phyloP scores from a whole-genome alignment of 1,140 invertebrate species.

The Drosophila ogumai region DNA sequence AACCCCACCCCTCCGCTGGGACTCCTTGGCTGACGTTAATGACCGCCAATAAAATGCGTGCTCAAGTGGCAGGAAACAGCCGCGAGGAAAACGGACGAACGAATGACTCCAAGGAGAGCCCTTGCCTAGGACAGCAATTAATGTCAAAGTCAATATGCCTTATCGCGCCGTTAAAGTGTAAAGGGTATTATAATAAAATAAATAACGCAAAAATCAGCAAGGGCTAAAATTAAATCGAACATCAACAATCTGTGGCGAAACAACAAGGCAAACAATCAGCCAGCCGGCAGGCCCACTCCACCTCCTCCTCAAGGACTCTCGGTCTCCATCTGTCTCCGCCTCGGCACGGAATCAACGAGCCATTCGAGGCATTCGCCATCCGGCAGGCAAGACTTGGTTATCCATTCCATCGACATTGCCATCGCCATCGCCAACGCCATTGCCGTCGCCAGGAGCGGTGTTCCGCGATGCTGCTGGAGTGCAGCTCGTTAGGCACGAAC shows the following conservation, averaged over 20 bases:
- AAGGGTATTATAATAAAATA: conserved; percentile 83
- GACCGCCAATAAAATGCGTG: conserved; percentile 81
- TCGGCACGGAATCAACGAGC: conserved; percentile 69
- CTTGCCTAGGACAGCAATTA: conserved; percentile 59
- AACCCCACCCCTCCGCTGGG: conserved; percentile 9
- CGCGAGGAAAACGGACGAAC: conserved; percentile 16
- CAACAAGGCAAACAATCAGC: conserved; percentile 46
- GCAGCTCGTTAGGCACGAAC: conserved; percentile 82
- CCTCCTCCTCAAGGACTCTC: conserved; percentile 3
- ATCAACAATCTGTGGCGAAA: conserved; percentile 76
- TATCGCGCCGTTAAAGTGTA: conserved; percentile 79
- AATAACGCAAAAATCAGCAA: conserved; percentile 81
- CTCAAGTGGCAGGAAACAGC: conserved; percentile 71
- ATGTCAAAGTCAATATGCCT: conserved; percentile 83
- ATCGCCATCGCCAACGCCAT: conserved; percentile 17
- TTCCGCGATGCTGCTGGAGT: conserved; percentile 50
- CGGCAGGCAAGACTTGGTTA: conserved; percentile 61
- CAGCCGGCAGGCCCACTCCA: background rate
- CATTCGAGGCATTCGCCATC: conserved; percentile 52
- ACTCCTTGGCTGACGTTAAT: conserved; percentile 71
- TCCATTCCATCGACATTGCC: conserved; percentile 56
- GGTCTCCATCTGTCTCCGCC: conserved; percentile 17
- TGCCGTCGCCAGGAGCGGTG: conserved; percentile 51
- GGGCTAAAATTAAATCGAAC: conserved; percentile 81
- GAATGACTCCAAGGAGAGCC: conserved; percentile 31